Base-by-base conservation (phyloP, 2,113 vertebrate genomes). In the Hydrochoerus hydrochaeris region DNA sequence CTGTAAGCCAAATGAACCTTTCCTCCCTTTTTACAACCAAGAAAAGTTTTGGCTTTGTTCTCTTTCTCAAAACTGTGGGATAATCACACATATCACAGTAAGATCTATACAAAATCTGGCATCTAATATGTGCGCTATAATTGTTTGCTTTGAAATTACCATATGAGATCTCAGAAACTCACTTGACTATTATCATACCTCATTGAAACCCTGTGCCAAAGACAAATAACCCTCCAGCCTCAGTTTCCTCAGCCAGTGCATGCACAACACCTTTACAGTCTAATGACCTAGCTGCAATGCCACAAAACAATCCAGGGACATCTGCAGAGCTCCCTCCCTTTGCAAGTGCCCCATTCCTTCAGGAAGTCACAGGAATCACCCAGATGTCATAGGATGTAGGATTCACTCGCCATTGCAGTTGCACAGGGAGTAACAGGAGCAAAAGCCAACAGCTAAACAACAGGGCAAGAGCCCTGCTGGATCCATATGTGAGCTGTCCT, bases 101-200 rank as follows among this genome's bases (percentile, higher is more conserved):
- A 26, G 5, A 62, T 32, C n/a, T 44, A 12, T 54, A 71, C 44
- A 52, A 65, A 83, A 65, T 65, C 38, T 16, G 73, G 60, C 30
- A 46, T 3, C 26, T 49, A 38, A 54, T 58, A 71, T 80, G 11
- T 20, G 12, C 13, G 38, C 78, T 84, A 2, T 32, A 84, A 80
- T 52, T 57, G 63, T 49, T 90, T 49, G n/a, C 32, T 92, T 96
- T 71, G 65, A 65, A 81, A 60, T 73, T 95, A 32, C 16, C 41
- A 16, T 41, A 32, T 38, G n/a, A 84, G 62, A n/a, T 86, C 16
- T 75, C 83, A 89, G 84, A 95, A 92, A 57, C 57, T 26, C 65
- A n/a, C 20, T 63, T 91, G n/a, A 49, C 52, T 75, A 30, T 78
- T 17, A 44, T 11, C 19, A 22, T 60, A 67, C 41, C 22, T 91